A percentile compares a stretch with the other conserved stretches of the same genome.
phyloP scores from a whole-genome alignment of 2,888 invertebrate species.

The Sturmia bella region DNA sequence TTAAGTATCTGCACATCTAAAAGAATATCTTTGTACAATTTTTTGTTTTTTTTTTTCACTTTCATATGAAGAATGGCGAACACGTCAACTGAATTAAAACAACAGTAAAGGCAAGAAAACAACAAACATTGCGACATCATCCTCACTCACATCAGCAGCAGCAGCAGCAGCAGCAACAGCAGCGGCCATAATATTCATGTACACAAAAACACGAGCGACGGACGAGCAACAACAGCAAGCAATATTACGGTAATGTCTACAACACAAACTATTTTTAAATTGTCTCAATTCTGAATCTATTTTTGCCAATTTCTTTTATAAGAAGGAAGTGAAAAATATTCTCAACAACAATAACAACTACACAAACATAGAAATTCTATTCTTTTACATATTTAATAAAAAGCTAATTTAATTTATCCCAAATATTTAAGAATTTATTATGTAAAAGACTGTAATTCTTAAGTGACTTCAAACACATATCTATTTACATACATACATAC shows the following conservation, averaged over 20 bases:
- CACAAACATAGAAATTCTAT: conserved; percentile 13
- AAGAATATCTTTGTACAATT: conserved; percentile 20
- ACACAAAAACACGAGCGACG: conserved; percentile 16
- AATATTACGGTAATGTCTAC: conserved; percentile 63
- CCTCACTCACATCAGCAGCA: background rate
- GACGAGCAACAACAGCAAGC: conserved; percentile 36
- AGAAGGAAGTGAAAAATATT: conserved; percentile 70
- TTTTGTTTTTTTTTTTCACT: conserved; percentile 29
- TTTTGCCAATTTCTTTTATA: conserved; percentile 66
- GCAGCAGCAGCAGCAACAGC: conserved; percentile 27
- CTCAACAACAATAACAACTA: conserved; percentile 5
- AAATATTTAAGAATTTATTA: background rate
- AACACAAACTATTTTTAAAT: conserved; percentile 70
- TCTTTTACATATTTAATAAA: background rate
- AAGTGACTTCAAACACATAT: too few relatives aligned
- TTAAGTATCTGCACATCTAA: background rate
- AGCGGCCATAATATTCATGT: conserved; percentile 31
- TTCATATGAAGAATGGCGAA: conserved; percentile 60
- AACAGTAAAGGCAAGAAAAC: conserved; percentile 37
- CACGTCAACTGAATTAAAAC: conserved; percentile 63
- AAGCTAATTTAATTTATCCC: conserved; percentile 3
- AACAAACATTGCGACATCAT: conserved; percentile 11
- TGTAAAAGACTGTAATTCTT: too few relatives aligned
- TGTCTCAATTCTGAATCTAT: conserved; percentile 71
- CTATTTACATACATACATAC: too few relatives aligned